phyloP scores from a whole-genome alignment of 2,888 invertebrate species.

The Scaeva pyrastri region DNA sequence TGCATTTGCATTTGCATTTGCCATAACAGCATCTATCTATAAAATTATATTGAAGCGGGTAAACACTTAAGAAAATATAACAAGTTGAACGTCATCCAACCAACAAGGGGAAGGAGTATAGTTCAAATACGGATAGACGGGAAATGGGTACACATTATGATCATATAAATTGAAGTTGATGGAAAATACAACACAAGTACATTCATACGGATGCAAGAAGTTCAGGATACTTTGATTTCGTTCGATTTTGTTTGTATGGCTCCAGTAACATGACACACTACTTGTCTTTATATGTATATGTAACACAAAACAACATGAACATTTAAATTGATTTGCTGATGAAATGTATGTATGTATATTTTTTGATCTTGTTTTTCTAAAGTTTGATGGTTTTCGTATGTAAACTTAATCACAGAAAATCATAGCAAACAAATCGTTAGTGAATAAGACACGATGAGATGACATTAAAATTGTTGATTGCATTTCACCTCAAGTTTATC shows the following conservation, averaged over 20 bases:
- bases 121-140: constrained; percentile 54
- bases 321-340: constrained; percentile 51
- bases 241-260: constrained; percentile 15
- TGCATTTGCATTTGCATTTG: constrained; percentile 15
- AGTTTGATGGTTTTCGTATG: neutral
- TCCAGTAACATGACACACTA: constrained; percentile 13
- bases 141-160: neutral
- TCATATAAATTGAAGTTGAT: neutral
- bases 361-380: neutral
- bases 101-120: too few species aligned
- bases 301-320: constrained; percentile 34
- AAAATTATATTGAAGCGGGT: constrained; percentile 17
- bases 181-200: neutral
- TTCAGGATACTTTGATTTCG: constrained; percentile 49
- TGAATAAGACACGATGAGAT: neutral
- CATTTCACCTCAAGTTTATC: neutral
- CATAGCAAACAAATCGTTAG: constrained; percentile 1
- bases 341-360: neutral
- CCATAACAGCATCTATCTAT: neutral
- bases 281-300: neutral
- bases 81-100: constrained; percentile 46
- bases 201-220: neutral
- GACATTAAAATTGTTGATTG: neutral
- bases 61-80: constrained; percentile 45
- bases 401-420: neutral